Base-by-base conservation (phyloP, 2,113 vertebrate genomes). In the Tupaia tana region DNA sequence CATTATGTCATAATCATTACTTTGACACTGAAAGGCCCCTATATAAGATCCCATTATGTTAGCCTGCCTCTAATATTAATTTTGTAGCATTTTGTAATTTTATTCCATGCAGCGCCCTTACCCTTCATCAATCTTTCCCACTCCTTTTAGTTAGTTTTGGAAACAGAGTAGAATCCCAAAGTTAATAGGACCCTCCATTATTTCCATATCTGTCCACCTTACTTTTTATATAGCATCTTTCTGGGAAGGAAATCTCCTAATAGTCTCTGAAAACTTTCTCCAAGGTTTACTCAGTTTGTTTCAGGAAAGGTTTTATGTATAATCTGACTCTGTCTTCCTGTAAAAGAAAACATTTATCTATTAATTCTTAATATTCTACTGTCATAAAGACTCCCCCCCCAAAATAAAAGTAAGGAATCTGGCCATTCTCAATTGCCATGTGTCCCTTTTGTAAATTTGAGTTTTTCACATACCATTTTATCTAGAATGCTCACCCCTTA, bases 141-240 rank as follows among this genome's bases (percentile, higher is more conserved):
- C 10, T 25, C 24, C 18, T 61, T 82, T 90, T 54, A 87, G 52
- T 80, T 24, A 20, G 7, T 90, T 93, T 92, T 73, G 63, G 64
- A 92, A 95, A 83, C 43, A 93, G 85, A 95, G 15, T 79, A 19
- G 95, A 89, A 89, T 27, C 25, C 15, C 74, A 94, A 43, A 88
- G 20, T 67, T 87, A 61, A 94, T 90, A 93, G 31, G 86, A 90
- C 0, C 59, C 43, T 91, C 86, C 58, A 92, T 75, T 70, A 24
- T 61, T 78, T 88, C 79, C 15, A 24, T 78, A 31, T 89, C 70
- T 78, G 16, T 31, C 34, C 52, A 70, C 34, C 73, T 93, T 85
- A 64, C 34, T 86, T 74, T 86, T 52, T 70, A 70, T 7, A 79
- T 3, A n/a, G 87, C 4, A 58, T 2, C 74, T 80, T 83, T 83